Base-by-base conservation (phyloP, 2,888 invertebrate species). In the Resseliella maxima region DNA sequence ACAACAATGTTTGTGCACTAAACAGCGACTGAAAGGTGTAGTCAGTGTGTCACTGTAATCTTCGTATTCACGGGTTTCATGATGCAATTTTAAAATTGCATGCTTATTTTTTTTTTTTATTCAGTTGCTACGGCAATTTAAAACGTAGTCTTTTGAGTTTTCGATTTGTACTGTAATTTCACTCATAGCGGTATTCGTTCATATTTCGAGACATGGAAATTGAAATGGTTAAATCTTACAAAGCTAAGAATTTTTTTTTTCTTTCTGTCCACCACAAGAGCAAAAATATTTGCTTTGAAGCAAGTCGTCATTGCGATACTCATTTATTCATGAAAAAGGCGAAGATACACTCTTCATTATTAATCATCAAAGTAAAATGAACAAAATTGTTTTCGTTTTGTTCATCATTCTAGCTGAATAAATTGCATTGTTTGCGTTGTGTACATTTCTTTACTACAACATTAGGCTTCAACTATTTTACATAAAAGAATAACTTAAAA, bases 11-110 rank as follows among this genome's bases (percentile, higher is more conserved):
- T 12, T 41, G 41, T 41, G 41, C 41, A 41, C 5, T 50, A 50
- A 50, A 2, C 15, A 15, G 24, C 59, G 59, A 59, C 59, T 5
- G 31, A 31, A 18, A 27, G 72, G 35, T 72, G 72, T 35, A 72
- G 18, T 3, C 31, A 72, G 15, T 15, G 35, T 31, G 72, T 24
- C 27, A 72, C 12, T 72, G 72, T 18, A 18, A 18, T 59, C 59
- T 50, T 59, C 24, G 24, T 24, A 6, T 27, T 3, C 27, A 24
- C 24, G 10, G 27, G 24, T 59, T n/a, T 8, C 3, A 15, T 24
- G 24, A 59, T 59, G 59, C 59, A 59, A 59, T 59, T 59, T 59
- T 12, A 50, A 50, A 12, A 59, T 59, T 59, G 59, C 27, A 24
- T 24, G 12, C 59, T 59, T 24, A 5, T 27, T 27, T 59, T 27